Evolutionary conservation across 2,113 vertebrate species (phyloP).

Genomic region (Tragelaphus strepsiceros): DNA sequence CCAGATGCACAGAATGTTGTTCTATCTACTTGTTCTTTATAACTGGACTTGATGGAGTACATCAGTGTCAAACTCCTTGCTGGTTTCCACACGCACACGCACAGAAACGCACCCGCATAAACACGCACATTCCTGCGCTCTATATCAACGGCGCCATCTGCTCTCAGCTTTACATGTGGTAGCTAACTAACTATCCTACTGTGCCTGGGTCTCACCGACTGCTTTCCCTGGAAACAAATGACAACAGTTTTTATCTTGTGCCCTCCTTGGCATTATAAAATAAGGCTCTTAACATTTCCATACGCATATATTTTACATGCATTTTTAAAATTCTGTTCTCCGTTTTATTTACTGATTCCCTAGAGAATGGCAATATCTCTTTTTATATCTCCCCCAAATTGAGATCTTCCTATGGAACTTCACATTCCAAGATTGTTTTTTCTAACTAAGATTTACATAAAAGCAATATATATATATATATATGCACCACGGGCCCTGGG

Average conservation of each 20-base stretch:
- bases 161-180: slow-evolving; percentile 86
- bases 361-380: slow-evolving; percentile 66
- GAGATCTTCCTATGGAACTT: slow-evolving; percentile 59
- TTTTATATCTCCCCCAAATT: slow-evolving; percentile 63
- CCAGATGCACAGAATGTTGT: slow-evolving; percentile 90
- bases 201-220: slow-evolving; percentile 83
- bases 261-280: slow-evolving; percentile 82
- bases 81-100: slow-evolving; percentile 86
- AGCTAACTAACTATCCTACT: slow-evolving; percentile 86
- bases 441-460: slow-evolving; percentile 49
- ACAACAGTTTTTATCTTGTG: slow-evolving; percentile 81
- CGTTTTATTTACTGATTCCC: slow-evolving; percentile 70
- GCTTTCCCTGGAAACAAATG: slow-evolving; percentile 85
- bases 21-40: slow-evolving; percentile 87
- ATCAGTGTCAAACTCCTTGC: slow-evolving; percentile 88
- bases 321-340: slow-evolving; percentile 69
- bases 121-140: slow-evolving; percentile 86
- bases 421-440: slow-evolving; percentile 20
- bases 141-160: slow-evolving; percentile 86
- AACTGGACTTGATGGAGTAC: slow-evolving; percentile 88
- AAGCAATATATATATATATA: not conserved
- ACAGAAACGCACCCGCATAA: slow-evolving; percentile 84
- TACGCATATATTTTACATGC: slow-evolving; percentile 75
- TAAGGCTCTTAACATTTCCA: slow-evolving; percentile 82
- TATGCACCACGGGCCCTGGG: not conserved